Evolutionary conservation across 2,113 vertebrate genomes (phyloP).

Genomic region (Etia nguti): DNA sequence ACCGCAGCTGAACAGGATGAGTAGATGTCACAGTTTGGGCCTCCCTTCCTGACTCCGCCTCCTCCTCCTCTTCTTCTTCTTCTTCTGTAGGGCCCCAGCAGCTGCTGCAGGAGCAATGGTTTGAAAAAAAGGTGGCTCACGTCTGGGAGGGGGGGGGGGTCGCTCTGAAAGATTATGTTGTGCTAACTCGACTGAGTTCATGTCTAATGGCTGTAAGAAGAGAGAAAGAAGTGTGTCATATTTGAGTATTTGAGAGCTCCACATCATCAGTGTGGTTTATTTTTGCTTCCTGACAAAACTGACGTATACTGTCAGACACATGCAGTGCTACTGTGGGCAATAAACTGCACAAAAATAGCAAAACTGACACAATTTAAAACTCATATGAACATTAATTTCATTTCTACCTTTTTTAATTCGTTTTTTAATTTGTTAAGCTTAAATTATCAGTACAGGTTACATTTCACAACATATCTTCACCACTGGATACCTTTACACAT

Average conservation of each 20-base stretch:
- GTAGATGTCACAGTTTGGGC: conserved; percentile 64
- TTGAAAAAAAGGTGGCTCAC: conserved; percentile 44
- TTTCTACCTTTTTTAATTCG: rapidly evolving
- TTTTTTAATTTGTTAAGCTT: neutral
- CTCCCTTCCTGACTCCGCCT: conserved; percentile 14
- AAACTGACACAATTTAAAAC: too few species aligned
- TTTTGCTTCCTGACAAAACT: neutral
- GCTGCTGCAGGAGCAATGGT: conserved; percentile 50
- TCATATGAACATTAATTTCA: neutral
- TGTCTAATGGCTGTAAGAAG: conserved; percentile 88
- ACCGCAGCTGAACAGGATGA: conserved; percentile 53
- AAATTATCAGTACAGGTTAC: neutral
- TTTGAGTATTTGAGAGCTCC: neutral
- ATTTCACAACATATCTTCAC: neutral
- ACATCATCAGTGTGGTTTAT: neutral
- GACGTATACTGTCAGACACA: neutral
- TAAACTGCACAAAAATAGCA: neutral
- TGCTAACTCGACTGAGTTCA: conserved; percentile 96
- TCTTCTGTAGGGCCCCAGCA: conserved; percentile 54
- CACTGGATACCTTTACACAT: neutral
- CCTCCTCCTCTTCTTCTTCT: conserved; percentile 11
- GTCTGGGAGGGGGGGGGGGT: neutral
- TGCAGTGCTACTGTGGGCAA: neutral
- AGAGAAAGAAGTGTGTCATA: neutral
- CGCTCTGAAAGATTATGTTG: conserved; percentile 79